Conservation (phyloP, 2,888 invertebrate species). For the Caenorhabditis auriculariae region DNA sequence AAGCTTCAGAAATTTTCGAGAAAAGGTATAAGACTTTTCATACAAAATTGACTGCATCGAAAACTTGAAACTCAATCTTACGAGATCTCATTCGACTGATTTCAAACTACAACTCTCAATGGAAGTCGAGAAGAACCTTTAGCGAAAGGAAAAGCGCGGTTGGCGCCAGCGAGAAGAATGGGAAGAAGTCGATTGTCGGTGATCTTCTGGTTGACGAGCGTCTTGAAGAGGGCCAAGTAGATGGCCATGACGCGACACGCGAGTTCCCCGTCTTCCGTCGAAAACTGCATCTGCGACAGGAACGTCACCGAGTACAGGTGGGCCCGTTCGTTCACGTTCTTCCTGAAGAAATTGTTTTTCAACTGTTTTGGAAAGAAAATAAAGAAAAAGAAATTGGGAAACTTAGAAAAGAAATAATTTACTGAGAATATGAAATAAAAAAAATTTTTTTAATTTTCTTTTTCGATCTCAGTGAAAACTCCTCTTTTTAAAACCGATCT, state of each 20-base stretch:
- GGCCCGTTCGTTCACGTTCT: conserved; percentile 80
- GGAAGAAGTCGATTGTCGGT: conserved; percentile 82
- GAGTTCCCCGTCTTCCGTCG: conserved; percentile 56
- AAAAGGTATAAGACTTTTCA: no score
- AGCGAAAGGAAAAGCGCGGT: conserved; percentile 82
- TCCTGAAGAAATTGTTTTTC: conserved; percentile 67
- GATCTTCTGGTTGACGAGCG: conserved; percentile 72
- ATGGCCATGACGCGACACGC: conserved; percentile 81
- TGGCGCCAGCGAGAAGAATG: conserved; percentile 79
- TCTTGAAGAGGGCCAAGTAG: conserved; percentile 91
- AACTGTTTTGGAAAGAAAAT: no score
- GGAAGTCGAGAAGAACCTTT: conserved; percentile 65
- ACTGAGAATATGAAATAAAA: no score
- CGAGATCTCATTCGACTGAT: no score
- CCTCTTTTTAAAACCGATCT: no score
- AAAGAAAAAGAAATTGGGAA: no score
- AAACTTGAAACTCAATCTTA: no score
- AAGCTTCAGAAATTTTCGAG: no score
- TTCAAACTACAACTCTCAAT: neutral
- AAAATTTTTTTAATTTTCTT: no score
- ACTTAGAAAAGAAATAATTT: no score
- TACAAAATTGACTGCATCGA: no score
- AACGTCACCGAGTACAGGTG: conserved; percentile 93
- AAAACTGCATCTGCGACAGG: conserved; percentile 79
- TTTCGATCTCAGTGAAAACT: no score